phyloP scores from a whole-genome alignment of 2,113 vertebrate species.

The Gallinago media region DNA sequence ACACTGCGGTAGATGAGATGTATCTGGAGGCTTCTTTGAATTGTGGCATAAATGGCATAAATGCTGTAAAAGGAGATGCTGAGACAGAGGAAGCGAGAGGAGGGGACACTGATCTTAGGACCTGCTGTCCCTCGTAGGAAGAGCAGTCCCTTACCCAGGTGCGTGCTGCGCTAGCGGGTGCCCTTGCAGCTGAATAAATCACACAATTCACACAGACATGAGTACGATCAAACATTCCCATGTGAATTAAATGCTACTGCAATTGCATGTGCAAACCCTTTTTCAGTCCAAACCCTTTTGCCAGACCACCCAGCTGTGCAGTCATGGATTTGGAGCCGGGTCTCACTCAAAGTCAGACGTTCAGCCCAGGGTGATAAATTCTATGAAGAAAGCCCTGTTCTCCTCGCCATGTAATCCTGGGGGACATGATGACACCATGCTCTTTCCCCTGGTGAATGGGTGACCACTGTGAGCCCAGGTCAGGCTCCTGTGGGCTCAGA shows the following conservation, averaged over 20 bases:
- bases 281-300: neutral
- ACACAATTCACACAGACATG: neutral
- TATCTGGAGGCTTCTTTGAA: neutral
- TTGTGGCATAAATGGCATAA: neutral
- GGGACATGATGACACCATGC: neutral
- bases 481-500: neutral
- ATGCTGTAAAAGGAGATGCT: neutral
- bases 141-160: neutral
- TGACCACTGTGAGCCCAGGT: neutral
- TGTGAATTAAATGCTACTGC: neutral
- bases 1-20: neutral
- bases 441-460: neutral
- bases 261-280: neutral
- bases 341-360: neutral
- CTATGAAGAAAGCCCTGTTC: neutral
- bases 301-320: neutral
- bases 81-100: neutral
- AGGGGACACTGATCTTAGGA: neutral
- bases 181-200: neutral
- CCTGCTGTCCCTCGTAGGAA: neutral
- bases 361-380: neutral
- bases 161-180: neutral
- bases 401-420: neutral
- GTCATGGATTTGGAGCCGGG: neutral
- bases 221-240: neutral